Evolutionary conservation across 2,888 invertebrate species (phyloP).

Genomic region (Ischnura elegans): DNA sequence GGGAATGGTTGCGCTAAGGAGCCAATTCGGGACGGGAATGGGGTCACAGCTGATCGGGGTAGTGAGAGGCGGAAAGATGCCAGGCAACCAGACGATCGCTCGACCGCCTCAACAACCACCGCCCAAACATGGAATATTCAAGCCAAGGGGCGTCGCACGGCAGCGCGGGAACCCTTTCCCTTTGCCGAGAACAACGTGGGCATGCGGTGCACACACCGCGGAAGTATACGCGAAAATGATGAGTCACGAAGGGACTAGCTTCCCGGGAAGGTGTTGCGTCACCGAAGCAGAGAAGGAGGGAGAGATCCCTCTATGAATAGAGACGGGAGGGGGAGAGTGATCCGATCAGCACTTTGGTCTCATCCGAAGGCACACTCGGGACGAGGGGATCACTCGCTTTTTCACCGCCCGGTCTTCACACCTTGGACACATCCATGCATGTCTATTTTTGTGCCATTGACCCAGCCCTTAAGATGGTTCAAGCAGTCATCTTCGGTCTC

Average conservation of each 20-base stretch:
- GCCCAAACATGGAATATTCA: neutral
- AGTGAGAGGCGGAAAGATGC: neutral
- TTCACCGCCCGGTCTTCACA: too few relatives aligned
- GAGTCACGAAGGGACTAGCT: neutral
- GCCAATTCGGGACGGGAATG: neutral
- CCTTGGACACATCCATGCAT: too few relatives aligned
- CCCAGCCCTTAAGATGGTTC: too few relatives aligned
- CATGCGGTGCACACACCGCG: neutral
- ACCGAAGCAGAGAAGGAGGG: neutral
- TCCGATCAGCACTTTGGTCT: neutral
- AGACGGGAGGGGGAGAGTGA: neutral
- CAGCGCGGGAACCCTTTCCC: neutral
- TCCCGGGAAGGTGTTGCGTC: constrained; percentile 1
- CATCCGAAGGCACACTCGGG: neutral
- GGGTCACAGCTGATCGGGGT: constrained; percentile 31
- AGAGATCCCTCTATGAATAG: neutral
- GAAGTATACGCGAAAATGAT: constrained; percentile 1
- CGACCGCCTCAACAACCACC: neutral
- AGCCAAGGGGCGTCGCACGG: neutral
- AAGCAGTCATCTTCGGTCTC: too few relatives aligned
- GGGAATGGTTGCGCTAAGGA: neutral
- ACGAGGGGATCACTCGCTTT: neutral
- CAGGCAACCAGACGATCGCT: neutral
- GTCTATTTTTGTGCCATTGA: too few relatives aligned
- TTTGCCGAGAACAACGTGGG: neutral